phyloP scores from a whole-genome alignment of 2,797 vertebrate genomes.

The Heteromormyrus szaboi region DNA sequence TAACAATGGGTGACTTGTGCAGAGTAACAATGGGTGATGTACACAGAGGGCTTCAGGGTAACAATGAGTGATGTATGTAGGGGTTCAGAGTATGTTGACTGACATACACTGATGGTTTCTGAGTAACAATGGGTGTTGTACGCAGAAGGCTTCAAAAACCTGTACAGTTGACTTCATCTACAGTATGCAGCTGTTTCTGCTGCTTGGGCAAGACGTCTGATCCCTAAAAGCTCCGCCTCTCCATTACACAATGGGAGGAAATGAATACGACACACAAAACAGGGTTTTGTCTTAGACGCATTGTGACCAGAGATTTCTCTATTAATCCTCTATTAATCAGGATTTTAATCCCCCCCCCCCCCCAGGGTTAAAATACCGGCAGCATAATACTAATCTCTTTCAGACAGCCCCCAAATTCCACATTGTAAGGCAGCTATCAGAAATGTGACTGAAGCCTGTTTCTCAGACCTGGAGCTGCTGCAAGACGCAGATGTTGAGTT shows the following conservation, averaged over 20 bases:
- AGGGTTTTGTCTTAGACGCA: not conserved
- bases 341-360: slow-evolving; percentile 32
- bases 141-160: slow-evolving; percentile 31
- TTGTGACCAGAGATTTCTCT: slow-evolving; percentile 31
- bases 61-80: not conserved
- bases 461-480: not conserved
- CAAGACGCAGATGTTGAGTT: not conserved
- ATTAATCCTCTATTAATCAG: slow-evolving; percentile 27
- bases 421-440: not conserved
- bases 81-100: not conserved
- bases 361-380: slow-evolving; percentile 26
- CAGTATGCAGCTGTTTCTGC: slow-evolving; percentile 25
- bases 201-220: slow-evolving; percentile 14
- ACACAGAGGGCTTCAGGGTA: not conserved
- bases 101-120: not conserved
- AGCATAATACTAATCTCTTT: slow-evolving; percentile 29
- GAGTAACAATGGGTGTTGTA: not conserved
- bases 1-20: too few species aligned
- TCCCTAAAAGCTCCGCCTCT: slow-evolving; percentile 29
- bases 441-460: not conserved
- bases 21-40: not conserved
- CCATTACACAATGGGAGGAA: slow-evolving; percentile 26
- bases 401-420: slow-evolving; percentile 23
- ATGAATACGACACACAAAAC: slow-evolving; percentile 21
- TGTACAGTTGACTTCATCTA: slow-evolving; percentile 29